Conservation (phyloP, 2,797 vertebrate genomes). For the Cryptoprocta ferox region DNA sequence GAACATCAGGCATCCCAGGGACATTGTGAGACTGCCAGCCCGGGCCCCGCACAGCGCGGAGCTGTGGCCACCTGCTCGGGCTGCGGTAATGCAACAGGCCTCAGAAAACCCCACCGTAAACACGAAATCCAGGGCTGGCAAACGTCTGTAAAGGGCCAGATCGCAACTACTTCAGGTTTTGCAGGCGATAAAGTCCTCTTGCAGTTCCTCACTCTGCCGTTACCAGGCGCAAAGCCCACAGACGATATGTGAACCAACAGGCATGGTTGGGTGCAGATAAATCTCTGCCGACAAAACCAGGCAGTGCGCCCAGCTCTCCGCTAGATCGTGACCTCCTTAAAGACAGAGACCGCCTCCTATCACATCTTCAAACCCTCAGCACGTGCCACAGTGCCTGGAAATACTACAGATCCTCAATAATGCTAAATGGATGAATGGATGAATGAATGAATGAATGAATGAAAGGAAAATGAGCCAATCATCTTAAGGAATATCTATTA, state of each 20-base stretch:
- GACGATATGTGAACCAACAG: accelerated
- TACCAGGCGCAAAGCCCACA: neutral
- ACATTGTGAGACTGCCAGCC: neutral
- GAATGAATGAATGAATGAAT: no score
- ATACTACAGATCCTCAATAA: neutral
- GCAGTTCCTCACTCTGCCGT: accelerated
- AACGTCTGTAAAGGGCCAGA: neutral
- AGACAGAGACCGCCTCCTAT: neutral
- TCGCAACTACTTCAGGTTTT: neutral
- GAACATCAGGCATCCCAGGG: neutral
- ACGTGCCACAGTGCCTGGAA: neutral
- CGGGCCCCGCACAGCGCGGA: neutral
- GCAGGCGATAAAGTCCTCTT: accelerated
- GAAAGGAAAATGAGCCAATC: neutral
- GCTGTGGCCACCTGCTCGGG: neutral
- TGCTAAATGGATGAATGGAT: neutral
- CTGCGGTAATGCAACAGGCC: neutral
- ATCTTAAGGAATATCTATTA: neutral
- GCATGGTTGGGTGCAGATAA: accelerated
- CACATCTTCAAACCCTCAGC: neutral
- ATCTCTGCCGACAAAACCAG: neutral
- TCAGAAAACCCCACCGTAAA: neutral
- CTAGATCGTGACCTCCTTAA: neutral
- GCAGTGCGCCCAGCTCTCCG: neutral
- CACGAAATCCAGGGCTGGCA: neutral